Percentiles rank a stretch among this genome's conserved stretches.
These are phyloP conservation scores for Drosophila ironensis DNA, from an alignment of 1,140 invertebrate genomes.

Conservation along the genomic window DNA sequence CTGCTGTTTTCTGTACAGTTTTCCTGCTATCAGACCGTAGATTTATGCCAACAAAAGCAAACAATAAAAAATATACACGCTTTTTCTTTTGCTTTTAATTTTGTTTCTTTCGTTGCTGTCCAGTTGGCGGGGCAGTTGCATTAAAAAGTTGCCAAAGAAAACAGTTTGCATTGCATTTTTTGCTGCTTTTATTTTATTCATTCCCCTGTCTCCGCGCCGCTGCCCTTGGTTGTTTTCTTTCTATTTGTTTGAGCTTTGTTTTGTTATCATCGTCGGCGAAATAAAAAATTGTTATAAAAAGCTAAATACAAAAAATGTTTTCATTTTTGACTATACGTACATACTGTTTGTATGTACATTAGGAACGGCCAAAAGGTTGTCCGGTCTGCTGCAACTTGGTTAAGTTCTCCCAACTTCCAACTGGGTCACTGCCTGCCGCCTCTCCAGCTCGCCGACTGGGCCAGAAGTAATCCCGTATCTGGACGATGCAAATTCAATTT, in stretches of 20 bases:
- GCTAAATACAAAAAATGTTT: slow-evolving; percentile 30
- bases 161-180: slow-evolving; percentile 77
- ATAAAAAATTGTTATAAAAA: slow-evolving; percentile 17
- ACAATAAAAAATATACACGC: slow-evolving; percentile 57
- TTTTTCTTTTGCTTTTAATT: slow-evolving; percentile 47
- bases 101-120: slow-evolving; percentile 45
- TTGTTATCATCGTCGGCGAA: slow-evolving; percentile 60
- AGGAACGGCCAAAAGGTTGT: slow-evolving; percentile 55
- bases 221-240: slow-evolving; percentile 33
- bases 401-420: slow-evolving; percentile 33
- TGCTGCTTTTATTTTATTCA: slow-evolving; percentile 53
- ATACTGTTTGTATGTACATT: slow-evolving; percentile 37
- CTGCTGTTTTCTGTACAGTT: slow-evolving; percentile 27
- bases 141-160: slow-evolving; percentile 77
- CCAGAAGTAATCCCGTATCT: slow-evolving; percentile 37
- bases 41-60: slow-evolving; percentile 76
- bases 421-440: slow-evolving; percentile 39
- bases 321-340: slow-evolving; percentile 13
- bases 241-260: slow-evolving; percentile 46
- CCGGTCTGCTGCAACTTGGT: slow-evolving; percentile 50
- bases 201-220: slow-evolving; percentile 5
- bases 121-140: slow-evolving; percentile 56
- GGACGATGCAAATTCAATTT: slow-evolving; percentile 29
- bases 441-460: slow-evolving; percentile 33
- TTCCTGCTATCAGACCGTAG: slow-evolving; percentile 59